Evolutionary conservation across 2,888 invertebrate species (phyloP).

Genomic region (Eupithecia exiguata): DNA sequence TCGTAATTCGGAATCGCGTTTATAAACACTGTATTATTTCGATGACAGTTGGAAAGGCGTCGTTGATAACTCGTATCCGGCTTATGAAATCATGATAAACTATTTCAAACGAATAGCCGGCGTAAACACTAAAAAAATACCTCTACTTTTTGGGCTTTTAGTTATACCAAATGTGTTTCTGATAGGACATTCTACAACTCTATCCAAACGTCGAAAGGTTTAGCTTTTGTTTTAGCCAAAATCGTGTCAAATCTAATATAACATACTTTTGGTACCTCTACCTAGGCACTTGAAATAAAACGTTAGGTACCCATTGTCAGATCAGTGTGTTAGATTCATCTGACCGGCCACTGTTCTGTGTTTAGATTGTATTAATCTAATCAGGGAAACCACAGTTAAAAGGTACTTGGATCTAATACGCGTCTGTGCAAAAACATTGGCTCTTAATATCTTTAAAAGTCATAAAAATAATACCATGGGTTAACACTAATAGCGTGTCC

Average conservation of each 20-base stretch:
- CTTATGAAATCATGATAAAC: constrained; percentile 62
- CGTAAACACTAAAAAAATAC: not conserved
- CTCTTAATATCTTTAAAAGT: not conserved
- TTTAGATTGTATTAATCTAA: too few relatives aligned
- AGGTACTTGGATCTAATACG: not conserved
- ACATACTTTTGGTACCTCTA: too few relatives aligned
- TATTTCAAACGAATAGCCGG: constrained; percentile 37
- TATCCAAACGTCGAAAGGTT: not conserved
- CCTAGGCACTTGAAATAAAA: not conserved
- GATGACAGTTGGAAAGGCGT: constrained; percentile 71
- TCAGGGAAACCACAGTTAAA: too few relatives aligned
- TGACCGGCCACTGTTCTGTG: too few relatives aligned
- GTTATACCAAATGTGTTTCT: not conserved
- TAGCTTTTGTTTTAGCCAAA: not conserved
- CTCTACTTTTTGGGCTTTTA: not conserved
- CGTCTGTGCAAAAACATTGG: not conserved
- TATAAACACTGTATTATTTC: constrained; percentile 51
- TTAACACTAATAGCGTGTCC: constrained; percentile 36
- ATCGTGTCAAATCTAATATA: not conserved
- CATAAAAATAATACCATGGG: constrained; percentile 35
- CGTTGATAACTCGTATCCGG: constrained; percentile 69
- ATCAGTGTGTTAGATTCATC: too few relatives aligned
- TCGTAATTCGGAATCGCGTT: constrained; percentile 40
- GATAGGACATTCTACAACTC: not conserved
- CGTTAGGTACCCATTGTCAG: too few relatives aligned